Evolutionary conservation across 2,113 vertebrate species (phyloP).

Genomic region (Axis porcinus): DNA sequence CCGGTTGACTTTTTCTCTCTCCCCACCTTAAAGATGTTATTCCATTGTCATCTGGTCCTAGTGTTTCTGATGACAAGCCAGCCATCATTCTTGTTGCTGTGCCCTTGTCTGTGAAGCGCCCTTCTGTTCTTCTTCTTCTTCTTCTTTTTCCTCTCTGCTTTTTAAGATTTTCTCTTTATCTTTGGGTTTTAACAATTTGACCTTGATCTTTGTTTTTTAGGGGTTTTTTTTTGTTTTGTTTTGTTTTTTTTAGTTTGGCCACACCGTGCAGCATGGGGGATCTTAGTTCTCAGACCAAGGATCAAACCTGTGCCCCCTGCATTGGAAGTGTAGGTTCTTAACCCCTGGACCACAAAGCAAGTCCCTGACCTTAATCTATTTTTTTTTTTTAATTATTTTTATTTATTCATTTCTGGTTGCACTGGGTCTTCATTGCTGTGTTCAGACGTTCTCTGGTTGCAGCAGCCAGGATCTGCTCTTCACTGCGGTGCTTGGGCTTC

Average conservation of each 20-base stretch:
- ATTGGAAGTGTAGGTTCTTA: neutral
- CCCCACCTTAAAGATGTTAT: neutral
- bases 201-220: neutral
- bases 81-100: neutral
- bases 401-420: neutral
- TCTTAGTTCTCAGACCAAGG: neutral
- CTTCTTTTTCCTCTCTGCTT: neutral
- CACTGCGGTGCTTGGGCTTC: neutral
- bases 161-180: neutral
- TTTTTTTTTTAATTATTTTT: neutral
- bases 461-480: neutral
- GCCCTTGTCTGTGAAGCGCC: neutral
- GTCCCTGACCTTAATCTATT: neutral
- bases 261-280: neutral
- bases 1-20: neutral
- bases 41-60: neutral
- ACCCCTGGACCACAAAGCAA: neutral
- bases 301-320: neutral
- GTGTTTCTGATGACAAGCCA: neutral
- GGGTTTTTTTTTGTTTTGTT: neutral
- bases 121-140: neutral
- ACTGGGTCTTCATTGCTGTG: neutral
- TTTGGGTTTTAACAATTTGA: neutral
- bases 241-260: neutral
- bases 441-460: neutral